Evolutionary conservation across 2,888 invertebrate species (phyloP).

Genomic region (Reticulitermes lucifugus): DNA sequence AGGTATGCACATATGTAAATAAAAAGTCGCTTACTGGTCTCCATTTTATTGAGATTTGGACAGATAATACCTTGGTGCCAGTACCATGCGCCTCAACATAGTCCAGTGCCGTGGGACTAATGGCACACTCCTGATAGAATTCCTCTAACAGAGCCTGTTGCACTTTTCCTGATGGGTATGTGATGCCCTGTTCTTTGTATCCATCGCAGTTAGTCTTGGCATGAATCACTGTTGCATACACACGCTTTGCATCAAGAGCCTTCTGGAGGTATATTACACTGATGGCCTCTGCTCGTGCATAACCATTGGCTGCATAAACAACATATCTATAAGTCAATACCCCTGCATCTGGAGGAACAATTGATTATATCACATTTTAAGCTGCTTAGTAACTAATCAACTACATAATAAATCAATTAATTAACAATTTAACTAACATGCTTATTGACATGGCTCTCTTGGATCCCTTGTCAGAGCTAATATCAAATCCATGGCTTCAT

Average conservation of each 20-base stretch:
- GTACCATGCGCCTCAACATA: constrained; percentile 80
- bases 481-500: too few species aligned
- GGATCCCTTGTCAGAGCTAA: too few species aligned
- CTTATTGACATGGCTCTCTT: too few species aligned
- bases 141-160: constrained; percentile 64
- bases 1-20: too few species aligned
- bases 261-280: constrained; percentile 80
- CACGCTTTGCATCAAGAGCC: constrained; percentile 64
- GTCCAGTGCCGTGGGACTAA: constrained; percentile 69
- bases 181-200: constrained; percentile 75
- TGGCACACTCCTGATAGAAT: constrained; percentile 70
- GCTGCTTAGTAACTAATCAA: too few species aligned
- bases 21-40: too few species aligned
- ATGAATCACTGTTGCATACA: constrained; percentile 68
- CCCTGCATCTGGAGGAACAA: too few species aligned
- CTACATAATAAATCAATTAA: too few species aligned
- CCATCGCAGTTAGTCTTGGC: constrained; percentile 73
- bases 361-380: too few species aligned
- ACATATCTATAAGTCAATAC: not conserved
- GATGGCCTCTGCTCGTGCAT: constrained; percentile 85
- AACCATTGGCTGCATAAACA: constrained; percentile 73
- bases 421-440: too few species aligned
- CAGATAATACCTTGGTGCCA: constrained; percentile 64
- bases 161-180: constrained; percentile 72
- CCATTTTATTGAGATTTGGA: too few species aligned